Conservation (phyloP, 2,797 vertebrate species). For the Sebastes glaucus region DNA sequence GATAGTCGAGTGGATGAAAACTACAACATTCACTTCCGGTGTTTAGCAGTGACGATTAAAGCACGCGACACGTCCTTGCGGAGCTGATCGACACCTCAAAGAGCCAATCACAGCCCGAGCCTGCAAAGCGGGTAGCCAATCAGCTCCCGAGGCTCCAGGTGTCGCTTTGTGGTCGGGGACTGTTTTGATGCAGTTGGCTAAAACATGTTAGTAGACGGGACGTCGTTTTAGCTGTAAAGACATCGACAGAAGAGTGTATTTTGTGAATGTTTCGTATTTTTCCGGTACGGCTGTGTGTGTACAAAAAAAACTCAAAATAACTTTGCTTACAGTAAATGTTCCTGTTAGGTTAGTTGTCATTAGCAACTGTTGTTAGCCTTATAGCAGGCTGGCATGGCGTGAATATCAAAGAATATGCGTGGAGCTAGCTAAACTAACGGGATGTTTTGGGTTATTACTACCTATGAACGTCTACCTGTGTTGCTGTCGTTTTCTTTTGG, state of each 20-base stretch:
- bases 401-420: slow-evolving; percentile 57
- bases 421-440: slow-evolving; percentile 35
- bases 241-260: neutral
- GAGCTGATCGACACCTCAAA: slow-evolving; percentile 15
- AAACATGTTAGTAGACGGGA: slow-evolving; percentile 29
- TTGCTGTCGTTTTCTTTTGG: neutral
- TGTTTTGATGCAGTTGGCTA: slow-evolving; percentile 70
- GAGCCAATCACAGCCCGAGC: slow-evolving; percentile 47
- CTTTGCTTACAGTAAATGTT: neutral
- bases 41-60: slow-evolving; percentile 18
- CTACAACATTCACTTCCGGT: slow-evolving; percentile 32
- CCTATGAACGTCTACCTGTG: slow-evolving; percentile 17
- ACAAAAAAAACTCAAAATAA: neutral
- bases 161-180: slow-evolving; percentile 24
- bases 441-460: slow-evolving; percentile 49
- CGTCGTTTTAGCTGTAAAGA: neutral
- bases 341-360: neutral
- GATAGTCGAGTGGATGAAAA: neutral
- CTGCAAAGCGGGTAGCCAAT: slow-evolving; percentile 27
- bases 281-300: neutral
- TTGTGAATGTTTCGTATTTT: neutral
- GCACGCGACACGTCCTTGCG: slow-evolving; percentile 29
- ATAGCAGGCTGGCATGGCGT: slow-evolving; percentile 51
- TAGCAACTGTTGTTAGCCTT: slow-evolving; percentile 61
- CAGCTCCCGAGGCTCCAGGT: neutral